phyloP scores from a whole-genome alignment of 2,113 vertebrate species.

The Myotis brandtii region DNA sequence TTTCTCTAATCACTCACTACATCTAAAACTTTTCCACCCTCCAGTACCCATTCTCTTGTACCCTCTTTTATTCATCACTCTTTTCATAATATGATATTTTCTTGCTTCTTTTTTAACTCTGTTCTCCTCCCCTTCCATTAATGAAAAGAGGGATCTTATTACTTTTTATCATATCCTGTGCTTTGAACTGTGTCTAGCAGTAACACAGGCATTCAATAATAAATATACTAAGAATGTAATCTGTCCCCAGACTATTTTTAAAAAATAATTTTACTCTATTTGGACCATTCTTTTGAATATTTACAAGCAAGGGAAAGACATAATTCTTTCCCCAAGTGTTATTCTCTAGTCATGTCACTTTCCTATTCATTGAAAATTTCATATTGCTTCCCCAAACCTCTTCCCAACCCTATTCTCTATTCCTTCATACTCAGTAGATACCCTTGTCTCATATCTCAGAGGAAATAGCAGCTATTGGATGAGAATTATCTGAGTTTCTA shows the following conservation, averaged over 20 bases:
- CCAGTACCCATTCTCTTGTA: not conserved
- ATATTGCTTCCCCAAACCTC: not conserved
- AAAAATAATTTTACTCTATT: not conserved
- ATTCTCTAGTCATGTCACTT: not conserved
- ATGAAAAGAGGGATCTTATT: not conserved
- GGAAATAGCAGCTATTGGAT: not conserved
- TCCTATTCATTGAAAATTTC: slow-evolving; percentile 18
- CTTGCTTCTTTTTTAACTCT: not conserved
- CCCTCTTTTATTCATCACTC: not conserved
- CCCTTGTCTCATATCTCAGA: not conserved
- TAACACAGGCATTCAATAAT: not conserved
- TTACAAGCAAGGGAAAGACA: not conserved
- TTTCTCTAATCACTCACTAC: not conserved
- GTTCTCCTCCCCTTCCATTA: not conserved
- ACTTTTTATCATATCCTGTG: not conserved
- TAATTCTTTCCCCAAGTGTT: not conserved
- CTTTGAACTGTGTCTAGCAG: not conserved
- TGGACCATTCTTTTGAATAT: not conserved
- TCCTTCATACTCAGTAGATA: not conserved
- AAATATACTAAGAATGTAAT: not conserved
- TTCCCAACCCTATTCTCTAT: not conserved
- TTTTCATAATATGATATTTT: slow-evolving; percentile 9
- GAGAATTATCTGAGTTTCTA: slow-evolving; percentile 5
- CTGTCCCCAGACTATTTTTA: not conserved
- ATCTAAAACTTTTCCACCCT: not conserved